phyloP scores from a whole-genome alignment of 1,140 invertebrate species.

The Dinoponera quadriceps region DNA sequence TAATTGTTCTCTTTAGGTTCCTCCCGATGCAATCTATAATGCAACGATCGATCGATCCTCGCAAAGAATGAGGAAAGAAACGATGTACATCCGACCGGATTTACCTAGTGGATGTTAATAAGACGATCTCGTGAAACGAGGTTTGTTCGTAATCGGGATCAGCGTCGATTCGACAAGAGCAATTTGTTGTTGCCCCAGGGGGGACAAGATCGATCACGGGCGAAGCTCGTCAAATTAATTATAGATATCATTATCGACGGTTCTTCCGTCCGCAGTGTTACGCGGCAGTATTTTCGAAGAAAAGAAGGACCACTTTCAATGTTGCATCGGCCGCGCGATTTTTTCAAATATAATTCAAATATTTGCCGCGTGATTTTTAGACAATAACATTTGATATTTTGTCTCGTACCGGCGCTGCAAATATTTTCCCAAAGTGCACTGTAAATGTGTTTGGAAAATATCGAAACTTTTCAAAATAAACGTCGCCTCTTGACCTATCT shows the following conservation, averaged over 20 bases:
- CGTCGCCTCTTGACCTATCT: slow-evolving; percentile 76
- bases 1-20: slow-evolving; percentile 77
- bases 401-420: slow-evolving; percentile 37
- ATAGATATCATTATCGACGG: slow-evolving; percentile 52
- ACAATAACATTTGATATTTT: slow-evolving; percentile 40
- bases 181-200: slow-evolving; percentile 58
- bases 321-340: too few relatives aligned
- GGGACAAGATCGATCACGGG: slow-evolving; percentile 44
- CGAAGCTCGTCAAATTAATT: slow-evolving; percentile 60
- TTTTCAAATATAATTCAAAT: background rate
- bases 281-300: too few relatives aligned
- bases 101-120: slow-evolving; percentile 52
- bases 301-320: too few relatives aligned
- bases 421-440: slow-evolving; percentile 42
- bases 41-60: too few relatives aligned
- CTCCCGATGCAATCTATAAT: slow-evolving; percentile 36
- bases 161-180: slow-evolving; percentile 53
- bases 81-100: slow-evolving; percentile 34
- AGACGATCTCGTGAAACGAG: slow-evolving; percentile 42
- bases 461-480: slow-evolving; percentile 76
- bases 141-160: slow-evolving; percentile 61
- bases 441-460: slow-evolving; percentile 73
- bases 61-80: too few relatives aligned
- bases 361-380: slow-evolving; percentile 3
- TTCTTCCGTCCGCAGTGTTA: too few relatives aligned